Conservation (phyloP, 92 coral and sea anemone species). For the Blastomussa wellsi region DNA sequence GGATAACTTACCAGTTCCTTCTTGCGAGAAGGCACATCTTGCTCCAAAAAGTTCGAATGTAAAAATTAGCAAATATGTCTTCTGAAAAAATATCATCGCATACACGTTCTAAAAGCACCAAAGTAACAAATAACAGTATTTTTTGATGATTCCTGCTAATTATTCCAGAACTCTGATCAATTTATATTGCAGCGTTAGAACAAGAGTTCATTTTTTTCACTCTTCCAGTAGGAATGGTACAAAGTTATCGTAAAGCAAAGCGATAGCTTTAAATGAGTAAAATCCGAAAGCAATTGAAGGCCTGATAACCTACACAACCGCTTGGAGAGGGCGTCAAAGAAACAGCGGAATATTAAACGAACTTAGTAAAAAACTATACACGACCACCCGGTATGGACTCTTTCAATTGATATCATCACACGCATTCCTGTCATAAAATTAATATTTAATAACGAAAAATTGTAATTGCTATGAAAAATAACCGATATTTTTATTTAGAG, state of each 20-base stretch:
- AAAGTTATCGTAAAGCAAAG: neutral
- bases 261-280: too few relatives aligned
- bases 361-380: too few relatives aligned
- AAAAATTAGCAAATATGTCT: neutral
- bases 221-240: too few relatives aligned
- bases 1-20: neutral
- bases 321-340: neutral
- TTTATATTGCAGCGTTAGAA: neutral
- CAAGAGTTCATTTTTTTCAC: neutral
- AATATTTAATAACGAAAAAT: neutral
- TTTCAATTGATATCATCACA: neutral
- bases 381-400: too few relatives aligned
- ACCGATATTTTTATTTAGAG: too few relatives aligned
- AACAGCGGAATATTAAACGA: too few relatives aligned
- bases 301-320: too few relatives aligned
- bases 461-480: too few relatives aligned
- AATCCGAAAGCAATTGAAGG: too few relatives aligned
- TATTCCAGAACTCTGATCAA: too few relatives aligned
- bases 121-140: neutral
- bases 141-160: neutral
- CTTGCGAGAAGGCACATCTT: neutral
- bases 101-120: too few relatives aligned
- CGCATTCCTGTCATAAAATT: neutral
- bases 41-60: neutral
- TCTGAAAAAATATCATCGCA: neutral